Conservation (phyloP, 1,140 invertebrate species). For the Atopsyche davidsoni region DNA sequence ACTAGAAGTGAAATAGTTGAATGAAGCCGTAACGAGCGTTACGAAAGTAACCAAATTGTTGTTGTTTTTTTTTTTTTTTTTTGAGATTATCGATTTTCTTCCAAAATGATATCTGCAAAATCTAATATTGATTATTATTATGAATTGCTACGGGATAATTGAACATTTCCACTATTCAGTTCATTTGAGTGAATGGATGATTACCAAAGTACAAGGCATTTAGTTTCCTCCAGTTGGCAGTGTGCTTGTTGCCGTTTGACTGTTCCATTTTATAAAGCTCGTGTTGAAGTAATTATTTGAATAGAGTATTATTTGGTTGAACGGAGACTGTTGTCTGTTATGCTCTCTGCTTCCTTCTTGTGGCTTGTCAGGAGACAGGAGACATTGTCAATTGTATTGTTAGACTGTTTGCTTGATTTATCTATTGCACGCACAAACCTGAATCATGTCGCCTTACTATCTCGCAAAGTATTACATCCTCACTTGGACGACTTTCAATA, state of each 20-base stretch:
- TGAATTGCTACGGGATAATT: too few species aligned
- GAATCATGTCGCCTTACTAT: conserved; percentile 8
- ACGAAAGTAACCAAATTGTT: too few species aligned
- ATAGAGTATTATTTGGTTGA: conserved; percentile 22
- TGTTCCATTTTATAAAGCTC: conserved; percentile 22
- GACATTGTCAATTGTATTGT: conserved; percentile 27
- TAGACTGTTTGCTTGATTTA: conserved; percentile 22
- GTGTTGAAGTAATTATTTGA: conserved; percentile 22
- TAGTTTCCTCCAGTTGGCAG: conserved; percentile 14
- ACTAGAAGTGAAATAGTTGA: too few species aligned
- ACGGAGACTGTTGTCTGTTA: conserved; percentile 30
- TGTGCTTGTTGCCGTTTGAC: conserved; percentile 20
- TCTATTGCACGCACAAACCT: conserved; percentile 30
- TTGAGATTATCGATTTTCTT: too few species aligned
- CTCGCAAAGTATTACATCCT: too few species aligned
- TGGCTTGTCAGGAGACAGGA: background rate
- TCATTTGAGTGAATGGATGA: too few species aligned
- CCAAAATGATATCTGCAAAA: too few species aligned
- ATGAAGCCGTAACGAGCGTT: too few species aligned
- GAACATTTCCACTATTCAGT: too few species aligned
- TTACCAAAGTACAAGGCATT: conserved; percentile 21
- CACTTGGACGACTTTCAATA: too few species aligned
- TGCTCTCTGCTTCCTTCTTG: conserved; percentile 24
- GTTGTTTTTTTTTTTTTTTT: too few species aligned
- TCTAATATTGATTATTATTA: too few species aligned